A percentile compares a stretch with the other conserved stretches of the same genome.
Conservation (phyloP, 2,113 vertebrate genomes). For the Zosterops pallidus region DNA sequence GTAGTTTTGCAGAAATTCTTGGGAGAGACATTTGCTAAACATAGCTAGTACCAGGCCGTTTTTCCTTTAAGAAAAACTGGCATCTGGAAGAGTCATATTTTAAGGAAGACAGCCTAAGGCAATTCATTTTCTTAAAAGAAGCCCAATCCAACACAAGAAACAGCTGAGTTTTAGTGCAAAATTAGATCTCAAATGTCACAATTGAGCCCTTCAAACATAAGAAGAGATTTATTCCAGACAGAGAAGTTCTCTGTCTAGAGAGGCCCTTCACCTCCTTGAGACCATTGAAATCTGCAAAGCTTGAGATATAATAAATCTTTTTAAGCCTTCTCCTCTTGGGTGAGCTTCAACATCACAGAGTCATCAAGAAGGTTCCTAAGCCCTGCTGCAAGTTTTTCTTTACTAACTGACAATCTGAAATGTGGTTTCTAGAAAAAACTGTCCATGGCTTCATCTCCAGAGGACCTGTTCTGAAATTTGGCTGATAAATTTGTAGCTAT, state of each 20-base stretch:
- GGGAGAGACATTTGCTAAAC: neutral
- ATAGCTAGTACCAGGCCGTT: neutral
- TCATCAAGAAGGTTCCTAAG: neutral
- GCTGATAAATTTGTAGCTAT: neutral
- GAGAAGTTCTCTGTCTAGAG: neutral
- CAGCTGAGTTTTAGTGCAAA: neutral
- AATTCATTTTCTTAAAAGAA: conserved; percentile 27
- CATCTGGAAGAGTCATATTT: conserved; percentile 1
- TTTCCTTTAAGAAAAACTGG: conserved; percentile 14
- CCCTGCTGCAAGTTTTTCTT: neutral
- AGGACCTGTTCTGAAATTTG: neutral
- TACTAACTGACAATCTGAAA: neutral
- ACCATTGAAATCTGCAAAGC: neutral
- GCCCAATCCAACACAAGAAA: neutral
- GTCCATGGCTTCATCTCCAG: neutral
- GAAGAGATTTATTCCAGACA: neutral
- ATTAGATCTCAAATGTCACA: neutral
- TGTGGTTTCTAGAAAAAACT: neutral
- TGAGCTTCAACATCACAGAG: neutral
- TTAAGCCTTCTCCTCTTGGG: neutral
- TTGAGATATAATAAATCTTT: neutral
- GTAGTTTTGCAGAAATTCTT: conserved; percentile 8
- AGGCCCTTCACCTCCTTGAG: neutral
- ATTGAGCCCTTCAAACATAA: neutral
- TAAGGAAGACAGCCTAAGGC: conserved; percentile 31